phyloP scores from a whole-genome alignment of 2,113 vertebrate species.

The Patagioenas fasciata region DNA sequence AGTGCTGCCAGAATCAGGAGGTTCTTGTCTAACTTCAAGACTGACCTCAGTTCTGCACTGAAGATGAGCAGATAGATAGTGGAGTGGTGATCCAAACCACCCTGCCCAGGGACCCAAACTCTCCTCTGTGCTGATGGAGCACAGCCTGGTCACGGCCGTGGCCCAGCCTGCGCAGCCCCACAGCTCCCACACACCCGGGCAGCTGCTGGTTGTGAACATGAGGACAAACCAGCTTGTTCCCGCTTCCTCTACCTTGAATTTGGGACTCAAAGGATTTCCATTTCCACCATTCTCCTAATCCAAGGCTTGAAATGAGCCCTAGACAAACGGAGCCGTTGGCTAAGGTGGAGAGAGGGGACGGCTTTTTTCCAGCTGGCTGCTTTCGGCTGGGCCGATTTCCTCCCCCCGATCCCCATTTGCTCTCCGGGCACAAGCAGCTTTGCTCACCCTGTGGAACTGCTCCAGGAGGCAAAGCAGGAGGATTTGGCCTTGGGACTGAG shows the following conservation, averaged over 20 bases:
- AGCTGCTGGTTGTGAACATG: not conserved
- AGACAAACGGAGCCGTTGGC: not conserved
- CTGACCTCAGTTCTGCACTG: not conserved
- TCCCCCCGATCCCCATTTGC: not conserved
- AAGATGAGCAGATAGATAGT: not conserved
- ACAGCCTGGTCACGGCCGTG: not conserved
- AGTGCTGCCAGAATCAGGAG: fast-evolving
- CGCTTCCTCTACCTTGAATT: not conserved
- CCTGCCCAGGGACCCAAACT: not conserved
- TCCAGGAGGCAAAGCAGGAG: not conserved
- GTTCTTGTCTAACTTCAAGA: not conserved
- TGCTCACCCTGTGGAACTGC: not conserved
- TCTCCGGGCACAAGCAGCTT: not conserved
- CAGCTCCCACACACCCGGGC: not conserved
- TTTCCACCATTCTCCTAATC: conserved; percentile 3
- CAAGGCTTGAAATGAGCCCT: not conserved
- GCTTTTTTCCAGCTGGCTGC: conserved; percentile 42
- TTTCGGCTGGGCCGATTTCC: not conserved
- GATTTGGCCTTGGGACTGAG: not conserved
- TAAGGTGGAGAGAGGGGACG: conserved; percentile 8
- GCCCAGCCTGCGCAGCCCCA: not conserved
- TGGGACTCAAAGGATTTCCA: not conserved
- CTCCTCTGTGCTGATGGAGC: not conserved
- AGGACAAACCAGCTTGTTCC: not conserved
- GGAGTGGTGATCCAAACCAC: not conserved